A percentile compares a stretch with the other conserved stretches of the same genome.
Conservation (phyloP, 1,140 invertebrate species). For the Apis florea region DNA sequence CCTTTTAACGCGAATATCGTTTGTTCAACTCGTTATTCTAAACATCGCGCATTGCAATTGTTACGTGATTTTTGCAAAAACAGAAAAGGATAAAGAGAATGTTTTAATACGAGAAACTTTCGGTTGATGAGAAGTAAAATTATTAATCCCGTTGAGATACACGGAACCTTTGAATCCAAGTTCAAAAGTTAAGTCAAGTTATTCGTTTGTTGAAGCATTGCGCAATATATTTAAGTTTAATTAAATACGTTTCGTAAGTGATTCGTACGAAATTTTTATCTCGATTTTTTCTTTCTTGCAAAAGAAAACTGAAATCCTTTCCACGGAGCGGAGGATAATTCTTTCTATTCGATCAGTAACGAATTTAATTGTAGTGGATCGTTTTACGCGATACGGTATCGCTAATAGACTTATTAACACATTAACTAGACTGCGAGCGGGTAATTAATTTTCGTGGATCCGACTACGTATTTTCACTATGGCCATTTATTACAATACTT, state of each 20-base stretch:
- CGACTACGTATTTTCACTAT: conserved; percentile 18
- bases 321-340: not conserved
- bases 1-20: no score
- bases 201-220: not conserved
- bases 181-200: no score
- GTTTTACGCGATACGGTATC: not conserved
- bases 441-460: conserved; percentile 37
- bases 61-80: not conserved
- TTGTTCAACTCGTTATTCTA: not conserved
- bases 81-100: no score
- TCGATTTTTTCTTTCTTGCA: not conserved
- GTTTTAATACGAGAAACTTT: no score
- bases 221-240: not conserved
- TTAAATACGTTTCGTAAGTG: no score
- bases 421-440: conserved; percentile 16
- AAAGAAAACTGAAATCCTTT: no score
- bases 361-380: not conserved
- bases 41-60: not conserved
- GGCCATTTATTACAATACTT: conserved; percentile 35
- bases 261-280: not conserved
- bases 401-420: conserved; percentile 39
- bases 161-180: not conserved
- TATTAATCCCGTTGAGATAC: not conserved
- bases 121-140: not conserved
- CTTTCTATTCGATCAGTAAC: not conserved